phyloP scores from a whole-genome alignment of 2,888 invertebrate species.

The Xestia rhomboidea region DNA sequence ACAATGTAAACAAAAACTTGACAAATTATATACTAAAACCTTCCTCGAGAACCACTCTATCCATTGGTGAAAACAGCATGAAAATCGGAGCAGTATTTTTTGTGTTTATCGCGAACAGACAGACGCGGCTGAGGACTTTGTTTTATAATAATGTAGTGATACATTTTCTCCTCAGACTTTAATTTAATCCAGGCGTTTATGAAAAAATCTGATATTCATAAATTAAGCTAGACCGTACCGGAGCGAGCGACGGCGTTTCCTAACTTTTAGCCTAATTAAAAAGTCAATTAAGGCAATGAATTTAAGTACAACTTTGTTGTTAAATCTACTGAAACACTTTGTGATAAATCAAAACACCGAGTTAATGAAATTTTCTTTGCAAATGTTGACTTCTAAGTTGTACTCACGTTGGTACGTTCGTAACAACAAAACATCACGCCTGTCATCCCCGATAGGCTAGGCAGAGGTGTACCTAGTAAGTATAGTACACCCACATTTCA shows the following conservation, averaged over 20 bases:
- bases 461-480: background rate
- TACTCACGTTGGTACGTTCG: constrained; percentile 12
- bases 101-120: too few relatives aligned
- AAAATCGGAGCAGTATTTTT: too few relatives aligned
- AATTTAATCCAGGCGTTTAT: constrained; percentile 33
- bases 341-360: constrained; percentile 64
- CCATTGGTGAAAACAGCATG: too few relatives aligned
- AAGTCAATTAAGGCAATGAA: constrained; percentile 78
- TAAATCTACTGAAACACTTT: constrained; percentile 63
- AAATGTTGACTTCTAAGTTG: constrained; percentile 36
- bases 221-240: constrained; percentile 65
- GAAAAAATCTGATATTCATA: constrained; percentile 61
- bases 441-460: background rate
- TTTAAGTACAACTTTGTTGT: constrained; percentile 66
- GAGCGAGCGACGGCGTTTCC: constrained; percentile 66
- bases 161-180: background rate
- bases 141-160: too few relatives aligned
- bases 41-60: too few relatives aligned
- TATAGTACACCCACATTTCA: too few relatives aligned
- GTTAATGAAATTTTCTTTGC: constrained; percentile 59
- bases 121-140: too few relatives aligned
- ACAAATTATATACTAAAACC: too few relatives aligned
- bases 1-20: too few relatives aligned
- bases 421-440: background rate
- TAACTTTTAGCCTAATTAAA: constrained; percentile 79